Evolutionary conservation across 2,888 invertebrate genomes (phyloP).

Genomic region (Chorisops tibialis): DNA sequence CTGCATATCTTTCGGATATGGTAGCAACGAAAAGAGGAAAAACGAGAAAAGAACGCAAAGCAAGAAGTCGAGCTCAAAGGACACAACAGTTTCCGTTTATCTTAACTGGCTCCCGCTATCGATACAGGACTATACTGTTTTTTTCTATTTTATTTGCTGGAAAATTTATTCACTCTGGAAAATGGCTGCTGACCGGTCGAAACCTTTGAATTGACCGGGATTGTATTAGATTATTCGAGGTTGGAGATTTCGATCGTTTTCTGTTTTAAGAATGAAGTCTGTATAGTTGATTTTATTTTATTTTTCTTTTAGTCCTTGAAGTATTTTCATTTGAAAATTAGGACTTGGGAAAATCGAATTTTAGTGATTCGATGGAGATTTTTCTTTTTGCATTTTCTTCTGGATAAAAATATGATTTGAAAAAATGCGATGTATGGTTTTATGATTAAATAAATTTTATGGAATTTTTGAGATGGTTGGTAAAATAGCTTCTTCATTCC

Average conservation of each 20-base stretch:
- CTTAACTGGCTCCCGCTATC: conserved; percentile 8
- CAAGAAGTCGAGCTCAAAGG: neutral
- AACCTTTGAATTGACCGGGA: conserved; percentile 8
- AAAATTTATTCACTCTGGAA: conserved; percentile 21
- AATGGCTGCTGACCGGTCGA: conserved; percentile 7
- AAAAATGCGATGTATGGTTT: too few species aligned
- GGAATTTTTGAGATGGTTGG: too few species aligned
- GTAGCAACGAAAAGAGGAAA: neutral
- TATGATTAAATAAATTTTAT: too few species aligned
- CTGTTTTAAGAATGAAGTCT: neutral
- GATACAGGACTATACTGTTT: conserved; percentile 1
- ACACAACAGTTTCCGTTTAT: conserved; percentile 1
- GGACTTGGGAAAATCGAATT: too few species aligned
- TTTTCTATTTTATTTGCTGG: conserved; percentile 20
- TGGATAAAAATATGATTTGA: too few species aligned
- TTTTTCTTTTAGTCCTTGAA: neutral
- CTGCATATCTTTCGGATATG: neutral
- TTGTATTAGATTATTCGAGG: conserved; percentile 1
- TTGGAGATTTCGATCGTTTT: neutral
- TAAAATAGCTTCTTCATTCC: too few species aligned
- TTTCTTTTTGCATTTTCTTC: too few species aligned
- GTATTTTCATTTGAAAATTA: neutral
- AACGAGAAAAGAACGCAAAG: neutral
- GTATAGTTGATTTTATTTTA: neutral
- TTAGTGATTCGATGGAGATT: too few species aligned